Evolutionary conservation across 2,113 vertebrate genomes (phyloP).

Genomic region (Protobothrops flavoviridis): DNA sequence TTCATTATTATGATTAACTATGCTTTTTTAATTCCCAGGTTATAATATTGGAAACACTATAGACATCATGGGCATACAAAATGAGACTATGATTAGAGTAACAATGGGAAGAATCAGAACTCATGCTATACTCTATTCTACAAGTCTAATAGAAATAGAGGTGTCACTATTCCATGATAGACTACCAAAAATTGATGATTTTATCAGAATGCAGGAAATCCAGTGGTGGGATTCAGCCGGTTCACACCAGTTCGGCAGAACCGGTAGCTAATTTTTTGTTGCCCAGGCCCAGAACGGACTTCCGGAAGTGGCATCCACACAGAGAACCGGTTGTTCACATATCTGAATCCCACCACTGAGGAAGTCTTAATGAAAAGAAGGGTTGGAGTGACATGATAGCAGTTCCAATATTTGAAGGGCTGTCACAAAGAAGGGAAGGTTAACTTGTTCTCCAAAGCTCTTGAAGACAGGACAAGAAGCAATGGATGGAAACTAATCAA

Average conservation of each 20-base stretch:
- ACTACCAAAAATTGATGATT: not conserved
- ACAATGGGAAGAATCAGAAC: not conserved
- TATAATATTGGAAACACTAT: not conserved
- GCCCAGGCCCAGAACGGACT: too few relatives aligned
- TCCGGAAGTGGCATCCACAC: too few relatives aligned
- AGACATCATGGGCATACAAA: not conserved
- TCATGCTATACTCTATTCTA: not conserved
- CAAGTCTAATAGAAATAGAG: not conserved
- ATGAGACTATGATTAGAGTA: not conserved
- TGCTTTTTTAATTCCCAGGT: not conserved
- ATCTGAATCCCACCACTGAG: too few relatives aligned
- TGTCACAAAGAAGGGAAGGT: not conserved
- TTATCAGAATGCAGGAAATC: not conserved
- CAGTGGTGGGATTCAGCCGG: too few relatives aligned
- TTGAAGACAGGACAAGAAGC: not conserved
- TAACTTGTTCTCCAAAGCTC: not conserved
- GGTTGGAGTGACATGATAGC: not conserved
- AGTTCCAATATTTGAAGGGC: not conserved
- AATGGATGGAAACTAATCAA: not conserved
- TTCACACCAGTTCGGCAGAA: too few relatives aligned
- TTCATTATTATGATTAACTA: not conserved
- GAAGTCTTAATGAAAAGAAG: too few relatives aligned
- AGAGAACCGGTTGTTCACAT: too few relatives aligned
- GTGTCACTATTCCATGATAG: not conserved
- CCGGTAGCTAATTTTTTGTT: too few relatives aligned